Evolutionary conservation across 2,888 invertebrate species (phyloP), one percentile per base, ranked within the genome.

Genomic region (Cheilosia impressa): DNA sequence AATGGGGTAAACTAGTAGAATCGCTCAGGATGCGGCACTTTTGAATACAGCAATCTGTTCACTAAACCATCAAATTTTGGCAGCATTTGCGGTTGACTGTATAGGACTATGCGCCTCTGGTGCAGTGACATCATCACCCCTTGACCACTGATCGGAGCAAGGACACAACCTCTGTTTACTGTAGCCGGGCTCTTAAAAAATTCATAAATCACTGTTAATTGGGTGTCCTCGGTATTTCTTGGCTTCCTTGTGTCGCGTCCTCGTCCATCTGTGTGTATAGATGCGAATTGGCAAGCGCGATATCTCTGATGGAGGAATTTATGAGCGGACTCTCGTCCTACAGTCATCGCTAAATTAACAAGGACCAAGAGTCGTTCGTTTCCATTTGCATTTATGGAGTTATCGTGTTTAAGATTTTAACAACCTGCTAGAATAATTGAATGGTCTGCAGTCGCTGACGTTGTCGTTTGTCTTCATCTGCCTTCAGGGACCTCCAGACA

Each of bases 1-100:
- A 76, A 87, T 88, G 85, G 88, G 88, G 88, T 89, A 88, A 88
- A 58, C 80, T 31, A 9, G 31, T 31, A 31, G 31, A 31, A 9
- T 1, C 31, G 52, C 68, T 13, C 13, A 63, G 52, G 66, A 76
- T 27, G 43, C 57, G 81, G 63, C 77, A 68, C 76, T 77, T 80
- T 81, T 76, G 84, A 72, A 50, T 76, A 80, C 79, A 24, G 5
- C 22, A 24, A 10, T 2, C 22, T 38, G 45, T 19, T 34, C 52
- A 76, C 15, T 52, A 38, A 45, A 47, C 27, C 57, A 69, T 75
- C 69, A 52, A 47, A 5, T 78, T 72, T 83, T 72, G 73, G 50
- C 78, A 81, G 27, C 24, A n/a, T 43, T 34, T 13, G 19, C 47
- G 38, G 27, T 57, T 41, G 34, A 50, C 27, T 27, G 50, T 41